These are phyloP conservation scores for Sternotherus odoratus DNA, from an alignment of 2,797 vertebrate species.

Conservation along the genomic window DNA sequence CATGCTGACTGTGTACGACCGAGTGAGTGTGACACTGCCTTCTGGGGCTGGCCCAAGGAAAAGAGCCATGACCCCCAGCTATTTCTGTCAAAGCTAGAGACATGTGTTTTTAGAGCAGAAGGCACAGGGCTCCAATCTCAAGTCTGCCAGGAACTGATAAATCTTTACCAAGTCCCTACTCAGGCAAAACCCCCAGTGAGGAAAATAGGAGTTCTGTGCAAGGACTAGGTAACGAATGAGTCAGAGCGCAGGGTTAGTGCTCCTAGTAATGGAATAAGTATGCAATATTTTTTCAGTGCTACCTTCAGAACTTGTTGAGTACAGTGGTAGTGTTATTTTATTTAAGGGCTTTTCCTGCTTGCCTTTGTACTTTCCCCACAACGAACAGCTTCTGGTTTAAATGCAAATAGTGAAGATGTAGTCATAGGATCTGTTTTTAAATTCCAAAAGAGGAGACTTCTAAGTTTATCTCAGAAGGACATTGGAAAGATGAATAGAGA, in stretches of 20 bases:
- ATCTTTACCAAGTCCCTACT: not conserved
- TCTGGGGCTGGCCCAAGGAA: not conserved
- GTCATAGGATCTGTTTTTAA: constrained; percentile 70
- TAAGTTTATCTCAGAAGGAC: constrained; percentile 77
- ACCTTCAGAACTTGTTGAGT: rapidly evolving
- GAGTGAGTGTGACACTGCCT: rapidly evolving
- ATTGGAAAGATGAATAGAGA: constrained; percentile 75
- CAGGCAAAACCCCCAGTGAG: rapidly evolving
- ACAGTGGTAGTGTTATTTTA: rapidly evolving
- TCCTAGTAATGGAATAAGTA: not conserved
- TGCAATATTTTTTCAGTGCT: rapidly evolving
- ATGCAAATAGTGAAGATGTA: constrained; percentile 56
- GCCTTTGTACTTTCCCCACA: not conserved
- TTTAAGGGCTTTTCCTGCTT: not conserved
- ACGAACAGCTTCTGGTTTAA: constrained; percentile 27
- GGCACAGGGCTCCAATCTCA: not conserved
- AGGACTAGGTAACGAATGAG: rapidly evolving
- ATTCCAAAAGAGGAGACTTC: constrained; percentile 71
- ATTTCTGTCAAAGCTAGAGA: rapidly evolving
- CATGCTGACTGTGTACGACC: rapidly evolving
- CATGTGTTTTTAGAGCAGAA: not conserved
- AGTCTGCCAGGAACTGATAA: rapidly evolving
- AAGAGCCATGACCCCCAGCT: not conserved
- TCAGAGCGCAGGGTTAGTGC: not conserved
- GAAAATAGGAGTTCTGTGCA: not conserved